Evolutionary conservation across 92 coral and sea anemone species (phyloP), one percentile per base, ranked within the genome.

Genomic region (Porites divaricata): DNA sequence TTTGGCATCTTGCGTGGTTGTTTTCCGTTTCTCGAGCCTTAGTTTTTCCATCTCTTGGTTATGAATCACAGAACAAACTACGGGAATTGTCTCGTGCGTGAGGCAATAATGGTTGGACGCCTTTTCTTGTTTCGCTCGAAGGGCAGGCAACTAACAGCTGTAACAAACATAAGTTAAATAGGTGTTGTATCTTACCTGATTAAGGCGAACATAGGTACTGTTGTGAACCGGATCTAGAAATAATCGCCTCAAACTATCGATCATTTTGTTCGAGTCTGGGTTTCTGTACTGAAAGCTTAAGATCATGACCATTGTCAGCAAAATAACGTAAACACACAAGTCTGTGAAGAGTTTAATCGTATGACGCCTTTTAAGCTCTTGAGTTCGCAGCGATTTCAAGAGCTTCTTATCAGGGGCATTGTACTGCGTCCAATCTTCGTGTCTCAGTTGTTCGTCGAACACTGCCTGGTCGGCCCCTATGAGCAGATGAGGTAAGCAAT

Each of bases 231-330:
- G 91, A 15, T 76, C 72, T 48, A 70, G 83, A 80, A 92, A 92
- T 35, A 87, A 64, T n/a, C 80, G 83, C 50, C 86, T 78, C 76
- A 90, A 71, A n/a, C 83, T 69, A 53, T 76, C 62, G 64, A 82
- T 88, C 84, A 90, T 87, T 51, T 69, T 74, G 77, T 86, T 79
- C 8, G 95, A 81, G 52, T 66, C 79, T 48, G 91, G 87, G 69
- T 88, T 91, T 17, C 95, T 86, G 74, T 92, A 92, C 58, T 87
- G 91, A 51, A 72, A 68, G 58, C 95, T 88, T 21, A 92, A 72
- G 9, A 90, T 72, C 56, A 89, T 70, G 14, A 92, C 84, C 72
- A 84, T 84, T 6, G 84, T 72, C 19, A 92, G 28, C 25, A 92
- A 72, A 52, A 90, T 9, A 25, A 88, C 77, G 68, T 90, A 92